phyloP scores from a whole-genome alignment of 1,140 invertebrate genomes.

The Brachionus paranguensis region DNA sequence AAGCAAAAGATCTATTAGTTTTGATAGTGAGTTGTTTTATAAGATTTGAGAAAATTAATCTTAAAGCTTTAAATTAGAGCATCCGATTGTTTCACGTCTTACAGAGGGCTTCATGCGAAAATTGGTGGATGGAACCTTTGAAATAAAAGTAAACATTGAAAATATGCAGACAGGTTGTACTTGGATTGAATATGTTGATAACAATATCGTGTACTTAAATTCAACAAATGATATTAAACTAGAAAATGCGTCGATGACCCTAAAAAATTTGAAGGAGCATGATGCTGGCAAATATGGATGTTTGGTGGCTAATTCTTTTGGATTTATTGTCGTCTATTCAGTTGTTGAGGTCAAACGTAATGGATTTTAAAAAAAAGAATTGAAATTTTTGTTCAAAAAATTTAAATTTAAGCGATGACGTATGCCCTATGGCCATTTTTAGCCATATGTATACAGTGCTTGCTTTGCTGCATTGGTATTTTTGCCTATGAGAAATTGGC shows the following conservation, averaged over 20 bases:
- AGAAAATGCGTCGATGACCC: background rate
- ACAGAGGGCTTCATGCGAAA: background rate
- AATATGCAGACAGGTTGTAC: background rate
- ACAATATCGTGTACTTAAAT: background rate
- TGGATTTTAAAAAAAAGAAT: background rate
- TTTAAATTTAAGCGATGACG: background rate
- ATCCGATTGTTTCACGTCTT: background rate
- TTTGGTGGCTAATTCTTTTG: background rate
- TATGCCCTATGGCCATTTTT: background rate
- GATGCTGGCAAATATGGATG: background rate
- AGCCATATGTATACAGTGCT: background rate
- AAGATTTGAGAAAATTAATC: background rate
- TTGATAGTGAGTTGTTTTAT: background rate
- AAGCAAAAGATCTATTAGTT: background rate
- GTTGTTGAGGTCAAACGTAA: background rate
- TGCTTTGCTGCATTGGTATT: background rate
- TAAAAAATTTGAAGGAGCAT: background rate
- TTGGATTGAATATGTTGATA: background rate
- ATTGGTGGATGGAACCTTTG: background rate
- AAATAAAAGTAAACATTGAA: background rate
- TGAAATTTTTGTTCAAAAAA: background rate
- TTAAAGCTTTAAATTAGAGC: background rate
- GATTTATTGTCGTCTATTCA: background rate
- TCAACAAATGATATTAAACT: background rate
- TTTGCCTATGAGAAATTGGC: background rate